Evolutionary conservation across 2,888 invertebrate genomes (phyloP).

Genomic region (Synergus umbraculus): DNA sequence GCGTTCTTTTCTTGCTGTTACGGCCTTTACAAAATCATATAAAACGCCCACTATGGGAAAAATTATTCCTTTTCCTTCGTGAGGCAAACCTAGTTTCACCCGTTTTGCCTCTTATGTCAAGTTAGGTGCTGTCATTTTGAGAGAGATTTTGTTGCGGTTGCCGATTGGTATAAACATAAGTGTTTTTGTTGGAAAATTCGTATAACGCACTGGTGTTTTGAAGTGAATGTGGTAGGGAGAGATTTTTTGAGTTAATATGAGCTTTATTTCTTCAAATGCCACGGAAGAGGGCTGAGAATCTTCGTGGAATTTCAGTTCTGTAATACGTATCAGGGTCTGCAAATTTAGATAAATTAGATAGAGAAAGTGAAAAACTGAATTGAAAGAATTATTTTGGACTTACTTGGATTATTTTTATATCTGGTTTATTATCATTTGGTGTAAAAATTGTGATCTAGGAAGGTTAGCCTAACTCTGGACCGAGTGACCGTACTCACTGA

Average conservation of each 20-base stretch:
- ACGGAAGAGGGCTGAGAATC: background rate
- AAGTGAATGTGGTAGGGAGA: background rate
- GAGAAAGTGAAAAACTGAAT: background rate
- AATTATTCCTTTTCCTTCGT: background rate
- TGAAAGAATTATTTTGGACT: background rate
- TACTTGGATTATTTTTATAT: background rate
- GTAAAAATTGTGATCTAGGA: background rate
- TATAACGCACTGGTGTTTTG: background rate
- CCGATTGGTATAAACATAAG: background rate
- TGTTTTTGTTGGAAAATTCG: background rate
- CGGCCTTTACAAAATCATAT: background rate
- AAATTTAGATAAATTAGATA: background rate
- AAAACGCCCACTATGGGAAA: background rate
- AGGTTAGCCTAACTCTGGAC: background rate
- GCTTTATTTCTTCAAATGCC: background rate
- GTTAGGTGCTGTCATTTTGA: conserved; percentile 35
- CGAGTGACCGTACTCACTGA: too few species aligned
- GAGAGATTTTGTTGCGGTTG: background rate
- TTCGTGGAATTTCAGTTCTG: background rate
- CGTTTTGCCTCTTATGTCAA: conserved; percentile 18
- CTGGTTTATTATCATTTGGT: background rate
- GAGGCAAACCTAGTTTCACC: conserved; percentile 18
- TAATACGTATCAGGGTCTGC: background rate
- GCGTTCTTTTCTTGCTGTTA: background rate
- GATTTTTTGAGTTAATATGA: background rate